Base-by-base conservation (phyloP, 2,113 vertebrate genomes). In the Urocynchramus pylzowi region DNA sequence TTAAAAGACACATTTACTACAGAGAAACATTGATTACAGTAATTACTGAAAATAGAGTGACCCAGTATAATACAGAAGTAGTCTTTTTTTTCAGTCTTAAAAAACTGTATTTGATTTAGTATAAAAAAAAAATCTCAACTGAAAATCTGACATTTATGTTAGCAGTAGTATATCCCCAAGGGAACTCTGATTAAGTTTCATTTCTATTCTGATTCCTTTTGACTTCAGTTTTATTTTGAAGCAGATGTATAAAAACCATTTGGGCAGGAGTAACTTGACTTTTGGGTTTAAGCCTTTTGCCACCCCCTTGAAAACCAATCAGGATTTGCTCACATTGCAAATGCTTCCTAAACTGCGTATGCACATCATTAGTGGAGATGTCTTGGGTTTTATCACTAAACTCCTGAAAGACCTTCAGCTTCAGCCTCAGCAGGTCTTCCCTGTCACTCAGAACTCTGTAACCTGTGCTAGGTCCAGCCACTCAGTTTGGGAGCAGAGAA, bases 181-280 rank as follows among this genome's bases (percentile, higher is more conserved):
- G 61, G 71, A 93, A 61, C 8, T 39, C 27, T 45, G 81, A 78
- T 42, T 44, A 84, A 65, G 41, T 77, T 96, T 74, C 42, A 67
- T 65, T 89, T 95, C 80, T 47, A 52, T 89, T 67, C 59, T 87
- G 45, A 92, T 92, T 92, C 39, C 26, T 86, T 92, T 75, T 89
- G 60, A 90, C 68, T 90, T 75, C 10, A 54, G 59, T 54, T 42
- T 70, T 90, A 78, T 86, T 89, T 90, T 53, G 16, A 93, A 96
- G 41, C 14, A 86, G 71, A 92, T 67, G 69, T 26, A 63, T 8
- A 82, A 75, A 94, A 91, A 39, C 0, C 4, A 64, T n/a, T 85
- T 65, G 53, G 61, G 54, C 41, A 82, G 41, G 27, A 87, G 8
- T 30, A 84, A 68, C 61, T 68, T 71, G 60, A 68, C 61, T 87